Percentiles rank a stretch among this genome's conserved stretches.
These are phyloP conservation scores for Cataglyphis livida DNA, from an alignment of 2,888 invertebrate species.

Conservation along the genomic window DNA sequence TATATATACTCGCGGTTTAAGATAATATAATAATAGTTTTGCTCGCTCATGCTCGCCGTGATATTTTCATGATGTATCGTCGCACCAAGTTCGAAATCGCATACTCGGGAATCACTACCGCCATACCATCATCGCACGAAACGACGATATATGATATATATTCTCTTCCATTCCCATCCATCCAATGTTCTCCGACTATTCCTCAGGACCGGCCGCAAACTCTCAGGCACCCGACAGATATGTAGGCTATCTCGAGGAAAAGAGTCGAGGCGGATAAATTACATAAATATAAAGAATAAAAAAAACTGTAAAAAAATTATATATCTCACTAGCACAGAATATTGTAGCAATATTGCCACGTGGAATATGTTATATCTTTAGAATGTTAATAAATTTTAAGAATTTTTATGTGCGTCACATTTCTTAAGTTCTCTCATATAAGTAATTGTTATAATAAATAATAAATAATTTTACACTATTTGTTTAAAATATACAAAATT, in stretches of 20 bases:
- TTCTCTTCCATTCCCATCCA: background rate
- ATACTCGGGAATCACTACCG: background rate
- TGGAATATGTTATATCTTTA: background rate
- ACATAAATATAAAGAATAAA: background rate
- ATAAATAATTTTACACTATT: background rate
- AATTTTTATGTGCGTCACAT: background rate
- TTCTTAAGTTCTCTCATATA: background rate
- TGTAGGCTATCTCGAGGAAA: background rate
- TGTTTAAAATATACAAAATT: background rate
- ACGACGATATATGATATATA: background rate
- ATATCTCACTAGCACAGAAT: background rate
- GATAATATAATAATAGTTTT: background rate
- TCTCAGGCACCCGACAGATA: background rate
- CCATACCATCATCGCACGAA: constrained; percentile 11
- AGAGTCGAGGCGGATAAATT: background rate
- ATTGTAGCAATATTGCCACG: no score
- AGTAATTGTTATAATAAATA: no score
- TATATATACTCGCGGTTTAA: background rate
- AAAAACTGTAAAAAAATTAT: background rate
- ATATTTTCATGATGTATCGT: background rate
- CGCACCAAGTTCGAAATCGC: background rate
- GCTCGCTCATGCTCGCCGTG: background rate
- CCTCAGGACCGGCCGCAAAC: constrained; percentile 4
- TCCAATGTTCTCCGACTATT: background rate
- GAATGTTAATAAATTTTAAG: background rate